Conservation (phyloP, 2,113 vertebrate genomes). For the Ibidorhyncha struthersii region DNA sequence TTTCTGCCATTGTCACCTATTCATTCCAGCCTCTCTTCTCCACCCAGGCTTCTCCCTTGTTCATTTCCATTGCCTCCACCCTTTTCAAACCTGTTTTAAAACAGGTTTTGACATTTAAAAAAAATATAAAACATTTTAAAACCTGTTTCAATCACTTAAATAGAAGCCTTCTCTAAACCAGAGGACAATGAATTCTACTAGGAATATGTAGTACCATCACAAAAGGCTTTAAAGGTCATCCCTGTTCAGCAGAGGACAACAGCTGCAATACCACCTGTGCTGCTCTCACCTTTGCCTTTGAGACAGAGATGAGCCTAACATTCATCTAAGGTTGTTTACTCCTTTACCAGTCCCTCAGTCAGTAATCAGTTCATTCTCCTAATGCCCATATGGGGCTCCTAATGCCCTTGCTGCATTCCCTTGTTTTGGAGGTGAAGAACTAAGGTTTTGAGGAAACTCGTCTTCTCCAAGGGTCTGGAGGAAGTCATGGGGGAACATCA, state of each 20-base stretch:
- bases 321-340: neutral
- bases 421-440: neutral
- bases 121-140: neutral
- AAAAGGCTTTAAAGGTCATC: neutral
- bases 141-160: neutral
- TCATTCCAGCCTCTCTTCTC: neutral
- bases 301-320: neutral
- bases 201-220: neutral
- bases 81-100: conserved; percentile 27
- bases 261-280: neutral
- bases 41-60: neutral
- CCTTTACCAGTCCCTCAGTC: neutral
- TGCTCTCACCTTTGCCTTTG: neutral
- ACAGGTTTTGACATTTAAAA: neutral
- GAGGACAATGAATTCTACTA: neutral
- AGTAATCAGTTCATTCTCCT: neutral
- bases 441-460: neutral
- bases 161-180: neutral
- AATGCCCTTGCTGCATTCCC: neutral
- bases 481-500: neutral
- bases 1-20: neutral
- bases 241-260: neutral
- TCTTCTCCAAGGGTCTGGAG: neutral
- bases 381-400: neutral
- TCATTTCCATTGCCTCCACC: neutral